These are phyloP conservation scores for Meles meles DNA, from an alignment of 2,113 vertebrate genomes.

Conservation along the genomic window DNA sequence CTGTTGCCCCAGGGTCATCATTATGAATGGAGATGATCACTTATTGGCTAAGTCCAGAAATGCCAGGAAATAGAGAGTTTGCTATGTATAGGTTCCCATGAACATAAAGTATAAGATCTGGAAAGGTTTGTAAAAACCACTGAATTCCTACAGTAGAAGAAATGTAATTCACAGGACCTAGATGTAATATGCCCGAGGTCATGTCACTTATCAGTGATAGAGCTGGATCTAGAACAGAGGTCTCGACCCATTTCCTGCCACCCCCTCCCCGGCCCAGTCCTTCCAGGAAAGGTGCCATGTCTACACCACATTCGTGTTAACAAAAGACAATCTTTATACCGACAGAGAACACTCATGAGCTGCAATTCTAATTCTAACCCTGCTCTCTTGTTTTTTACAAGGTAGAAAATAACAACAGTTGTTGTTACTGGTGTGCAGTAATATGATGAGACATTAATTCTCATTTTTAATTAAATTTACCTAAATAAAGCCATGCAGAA, in stretches of 20 bases:
- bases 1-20: neutral
- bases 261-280: neutral
- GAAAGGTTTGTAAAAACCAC: neutral
- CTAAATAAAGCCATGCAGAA: neutral
- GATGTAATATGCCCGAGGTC: neutral
- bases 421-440: neutral
- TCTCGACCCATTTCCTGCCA: neutral
- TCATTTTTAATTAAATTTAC: neutral
- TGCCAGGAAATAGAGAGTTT: neutral
- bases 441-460: neutral
- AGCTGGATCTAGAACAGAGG: neutral
- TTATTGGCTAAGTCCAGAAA: neutral
- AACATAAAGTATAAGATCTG: neutral
- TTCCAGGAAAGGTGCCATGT: neutral
- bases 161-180: neutral
- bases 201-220: neutral
- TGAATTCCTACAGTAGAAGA: neutral
- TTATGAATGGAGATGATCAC: neutral
- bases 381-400: neutral
- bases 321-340: rapidly evolving
- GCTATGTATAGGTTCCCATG: neutral
- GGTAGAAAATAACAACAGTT: neutral
- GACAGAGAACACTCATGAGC: neutral
- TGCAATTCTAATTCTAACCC: neutral
- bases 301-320: neutral